Percentiles rank a stretch among this genome's conserved stretches.
Conservation (phyloP, 2,797 vertebrate species). For the Tapirus indicus region DNA sequence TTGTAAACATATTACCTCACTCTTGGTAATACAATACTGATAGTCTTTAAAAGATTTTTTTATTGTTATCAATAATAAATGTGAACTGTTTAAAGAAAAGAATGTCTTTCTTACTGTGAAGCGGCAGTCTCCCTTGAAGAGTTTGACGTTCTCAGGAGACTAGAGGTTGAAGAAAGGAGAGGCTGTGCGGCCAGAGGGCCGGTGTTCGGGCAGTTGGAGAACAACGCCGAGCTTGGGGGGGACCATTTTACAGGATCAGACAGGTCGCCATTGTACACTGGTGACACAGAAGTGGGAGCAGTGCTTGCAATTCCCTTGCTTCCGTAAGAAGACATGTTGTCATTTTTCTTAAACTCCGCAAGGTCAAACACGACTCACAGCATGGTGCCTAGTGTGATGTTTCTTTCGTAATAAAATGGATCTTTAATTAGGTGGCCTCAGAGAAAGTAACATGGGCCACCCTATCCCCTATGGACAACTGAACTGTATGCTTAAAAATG, state of each 20-base stretch:
- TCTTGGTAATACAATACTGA: conserved; percentile 89
- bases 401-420: background rate
- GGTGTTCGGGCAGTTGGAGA: accelerated
- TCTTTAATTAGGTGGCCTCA: background rate
- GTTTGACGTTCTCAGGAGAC: background rate
- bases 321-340: accelerated
- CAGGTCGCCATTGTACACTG: accelerated
- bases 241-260: background rate
- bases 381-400: accelerated
- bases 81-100: conserved; percentile 87
- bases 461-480: accelerated
- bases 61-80: conserved; percentile 90
- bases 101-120: background rate
- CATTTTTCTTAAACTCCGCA: accelerated
- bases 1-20: conserved; percentile 91
- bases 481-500: accelerated
- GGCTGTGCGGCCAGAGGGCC: background rate
- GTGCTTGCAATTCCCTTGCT: accelerated
- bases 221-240: accelerated
- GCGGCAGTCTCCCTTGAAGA: background rate
- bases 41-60: conserved; percentile 92
- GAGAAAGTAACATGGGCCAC: background rate
- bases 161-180: background rate
- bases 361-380: accelerated
- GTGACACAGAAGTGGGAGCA: accelerated